Conservation (phyloP, 2,888 invertebrate genomes). For the Coelopa pilipes region DNA sequence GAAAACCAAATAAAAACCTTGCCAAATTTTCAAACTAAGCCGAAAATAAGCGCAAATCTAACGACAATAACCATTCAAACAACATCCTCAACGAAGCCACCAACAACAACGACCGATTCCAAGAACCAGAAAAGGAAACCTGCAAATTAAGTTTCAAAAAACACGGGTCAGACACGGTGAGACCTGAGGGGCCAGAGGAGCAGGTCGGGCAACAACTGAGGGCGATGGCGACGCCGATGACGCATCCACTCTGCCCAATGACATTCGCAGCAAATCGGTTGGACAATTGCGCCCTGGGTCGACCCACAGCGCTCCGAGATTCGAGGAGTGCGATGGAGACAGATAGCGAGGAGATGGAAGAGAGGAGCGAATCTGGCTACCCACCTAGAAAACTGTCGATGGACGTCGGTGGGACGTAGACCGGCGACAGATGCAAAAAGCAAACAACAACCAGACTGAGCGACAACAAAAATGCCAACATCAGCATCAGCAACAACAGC, state of each 20-base stretch:
- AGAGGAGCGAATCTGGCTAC: too few species aligned
- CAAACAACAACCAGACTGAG: too few species aligned
- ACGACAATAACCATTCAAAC: not conserved
- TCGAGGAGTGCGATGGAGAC: too few species aligned
- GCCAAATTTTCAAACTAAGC: not conserved
- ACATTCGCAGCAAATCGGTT: not conserved
- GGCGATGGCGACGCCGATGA: not conserved
- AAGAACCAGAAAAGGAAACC: conserved; percentile 1
- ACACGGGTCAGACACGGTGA: not conserved
- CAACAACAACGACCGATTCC: not conserved
- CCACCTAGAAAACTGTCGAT: too few species aligned
- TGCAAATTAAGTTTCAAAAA: not conserved
- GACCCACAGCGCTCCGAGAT: too few species aligned
- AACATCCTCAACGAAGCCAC: too few species aligned
- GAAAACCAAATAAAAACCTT: not conserved
- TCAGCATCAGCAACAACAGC: too few species aligned
- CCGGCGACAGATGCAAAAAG: too few species aligned
- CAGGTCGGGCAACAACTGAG: not conserved
- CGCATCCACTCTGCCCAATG: not conserved
- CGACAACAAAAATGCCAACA: too few species aligned
- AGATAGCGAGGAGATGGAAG: too few species aligned
- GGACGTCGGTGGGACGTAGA: too few species aligned
- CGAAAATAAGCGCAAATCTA: not conserved
- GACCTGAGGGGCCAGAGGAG: not conserved
- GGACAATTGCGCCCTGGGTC: too few species aligned